Conservation (phyloP, 1,140 invertebrate genomes). For the Lethocerus indicus region DNA sequence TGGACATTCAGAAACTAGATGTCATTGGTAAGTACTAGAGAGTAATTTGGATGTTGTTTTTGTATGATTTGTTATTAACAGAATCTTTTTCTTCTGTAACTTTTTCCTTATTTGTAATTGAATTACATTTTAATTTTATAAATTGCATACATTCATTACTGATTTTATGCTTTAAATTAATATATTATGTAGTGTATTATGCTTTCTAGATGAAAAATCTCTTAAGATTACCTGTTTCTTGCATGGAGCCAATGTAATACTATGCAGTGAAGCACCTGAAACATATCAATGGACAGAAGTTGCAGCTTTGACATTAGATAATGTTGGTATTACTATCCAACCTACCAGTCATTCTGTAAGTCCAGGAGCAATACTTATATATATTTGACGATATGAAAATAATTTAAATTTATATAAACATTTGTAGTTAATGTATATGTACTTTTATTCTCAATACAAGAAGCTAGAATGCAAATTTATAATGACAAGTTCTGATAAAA, state of each 20-base stretch:
- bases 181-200: neutral
- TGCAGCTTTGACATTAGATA: slow-evolving; percentile 23
- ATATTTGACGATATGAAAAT: no score
- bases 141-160: no score
- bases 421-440: no score
- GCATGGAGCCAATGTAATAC: slow-evolving; percentile 21
- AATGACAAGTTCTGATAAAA: no score
- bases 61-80: no score
- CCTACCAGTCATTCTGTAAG: slow-evolving; percentile 19
- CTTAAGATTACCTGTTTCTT: slow-evolving; percentile 20
- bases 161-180: no score
- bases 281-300: slow-evolving; percentile 22
- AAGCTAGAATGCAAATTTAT: no score
- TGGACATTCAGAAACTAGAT: neutral
- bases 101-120: no score
- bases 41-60: slow-evolving; percentile 5
- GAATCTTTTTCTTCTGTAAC: slow-evolving; percentile 1
- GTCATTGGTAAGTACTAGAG: neutral
- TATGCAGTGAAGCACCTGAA: slow-evolving; percentile 20
- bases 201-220: neutral
- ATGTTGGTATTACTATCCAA: slow-evolving; percentile 21
- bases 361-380: no score
- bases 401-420: no score
- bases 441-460: no score
- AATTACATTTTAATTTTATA: no score